A percentile compares a stretch with the other conserved stretches of the same genome.
phyloP scores from a whole-genome alignment of 2,113 vertebrate genomes.

The Acanthochromis polyacanthus region DNA sequence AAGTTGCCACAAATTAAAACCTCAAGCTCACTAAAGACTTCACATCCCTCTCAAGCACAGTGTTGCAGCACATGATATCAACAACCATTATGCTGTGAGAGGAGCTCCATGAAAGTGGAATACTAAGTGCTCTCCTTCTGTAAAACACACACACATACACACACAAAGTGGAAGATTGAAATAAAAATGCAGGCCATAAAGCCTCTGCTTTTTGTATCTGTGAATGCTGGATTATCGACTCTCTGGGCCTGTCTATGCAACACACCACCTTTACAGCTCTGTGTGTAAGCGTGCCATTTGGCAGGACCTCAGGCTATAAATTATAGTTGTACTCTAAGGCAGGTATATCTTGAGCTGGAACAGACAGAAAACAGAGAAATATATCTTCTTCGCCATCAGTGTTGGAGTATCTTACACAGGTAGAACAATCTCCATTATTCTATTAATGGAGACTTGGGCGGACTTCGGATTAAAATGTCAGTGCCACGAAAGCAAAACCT shows the following conservation, averaged over 20 bases:
- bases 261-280: constrained; percentile 15
- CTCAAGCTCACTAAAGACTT: constrained; percentile 23
- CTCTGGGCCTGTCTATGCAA: background rate
- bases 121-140: background rate
- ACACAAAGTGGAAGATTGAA: background rate
- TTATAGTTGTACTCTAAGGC: constrained; percentile 29
- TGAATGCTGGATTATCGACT: constrained; percentile 2
- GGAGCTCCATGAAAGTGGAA: constrained; percentile 12
- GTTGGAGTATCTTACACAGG: constrained; percentile 16
- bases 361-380: constrained; percentile 15
- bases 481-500: constrained; percentile 63
- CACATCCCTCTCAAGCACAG: background rate
- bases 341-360: constrained; percentile 32
- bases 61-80: constrained; percentile 21
- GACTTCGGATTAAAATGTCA: constrained; percentile 77
- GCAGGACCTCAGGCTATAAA: constrained; percentile 30
- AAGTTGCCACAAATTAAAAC: constrained; percentile 45
- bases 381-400: constrained; percentile 10
- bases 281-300: constrained; percentile 38
- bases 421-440: constrained; percentile 55
- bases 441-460: constrained; percentile 61
- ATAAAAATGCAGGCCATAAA: constrained; percentile 1
- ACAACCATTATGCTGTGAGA: constrained; percentile 4
- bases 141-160: background rate
- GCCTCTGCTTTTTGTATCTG: background rate